Evolutionary conservation across 2,113 vertebrate species (phyloP).

Genomic region (Theristicus caerulescens): DNA sequence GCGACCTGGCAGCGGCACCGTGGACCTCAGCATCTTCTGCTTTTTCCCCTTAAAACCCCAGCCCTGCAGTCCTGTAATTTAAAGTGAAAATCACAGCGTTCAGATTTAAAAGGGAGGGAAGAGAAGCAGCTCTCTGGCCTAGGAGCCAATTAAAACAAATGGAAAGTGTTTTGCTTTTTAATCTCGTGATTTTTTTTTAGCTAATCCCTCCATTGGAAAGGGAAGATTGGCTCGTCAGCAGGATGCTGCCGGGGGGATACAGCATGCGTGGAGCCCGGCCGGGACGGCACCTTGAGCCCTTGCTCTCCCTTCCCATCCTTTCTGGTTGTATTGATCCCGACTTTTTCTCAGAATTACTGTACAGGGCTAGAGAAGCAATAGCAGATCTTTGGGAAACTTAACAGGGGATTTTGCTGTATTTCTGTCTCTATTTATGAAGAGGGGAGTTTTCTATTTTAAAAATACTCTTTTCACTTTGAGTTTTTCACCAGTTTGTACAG

Average conservation of each 20-base stretch:
- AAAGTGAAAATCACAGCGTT: background rate
- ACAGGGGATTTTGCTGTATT: background rate
- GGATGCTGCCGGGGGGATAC: background rate
- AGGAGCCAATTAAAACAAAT: background rate
- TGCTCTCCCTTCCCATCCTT: background rate
- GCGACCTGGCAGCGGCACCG: background rate
- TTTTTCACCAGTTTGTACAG: background rate
- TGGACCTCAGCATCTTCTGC: fast-evolving
- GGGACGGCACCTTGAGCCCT: background rate
- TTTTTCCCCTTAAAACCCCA: background rate
- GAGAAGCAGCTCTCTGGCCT: background rate
- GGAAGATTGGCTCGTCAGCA: fast-evolving
- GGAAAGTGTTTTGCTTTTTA: slow-evolving; percentile 2
- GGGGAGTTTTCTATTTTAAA: background rate
- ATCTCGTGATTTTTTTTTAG: background rate
- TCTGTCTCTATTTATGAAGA: background rate
- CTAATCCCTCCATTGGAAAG: background rate
- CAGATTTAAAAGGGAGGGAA: background rate
- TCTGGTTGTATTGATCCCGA: background rate
- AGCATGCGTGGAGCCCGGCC: background rate
- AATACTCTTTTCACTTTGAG: background rate
- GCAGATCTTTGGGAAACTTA: background rate
- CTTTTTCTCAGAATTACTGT: background rate
- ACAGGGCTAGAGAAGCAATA: background rate
- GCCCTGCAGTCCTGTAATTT: background rate